phyloP scores from a whole-genome alignment of 2,113 vertebrate species.

The Psilopsiagon aymara region DNA sequence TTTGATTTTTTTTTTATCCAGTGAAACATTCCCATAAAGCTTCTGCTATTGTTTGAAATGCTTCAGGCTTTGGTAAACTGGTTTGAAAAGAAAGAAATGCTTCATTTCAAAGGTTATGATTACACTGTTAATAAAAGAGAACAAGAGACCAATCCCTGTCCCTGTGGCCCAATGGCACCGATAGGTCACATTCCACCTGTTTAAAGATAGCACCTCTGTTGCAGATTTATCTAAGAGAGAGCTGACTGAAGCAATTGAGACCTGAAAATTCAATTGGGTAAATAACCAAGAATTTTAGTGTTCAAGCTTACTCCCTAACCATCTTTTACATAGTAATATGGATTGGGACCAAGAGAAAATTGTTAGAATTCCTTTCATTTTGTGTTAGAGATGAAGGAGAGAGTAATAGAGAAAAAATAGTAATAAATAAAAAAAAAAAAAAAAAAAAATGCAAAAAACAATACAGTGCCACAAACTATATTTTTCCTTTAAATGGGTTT shows the following conservation, averaged over 20 bases:
- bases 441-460: no score
- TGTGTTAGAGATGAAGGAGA: neutral
- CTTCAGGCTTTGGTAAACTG: neutral
- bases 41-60: neutral
- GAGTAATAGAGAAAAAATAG: neutral
- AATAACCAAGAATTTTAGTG: neutral
- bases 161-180: neutral
- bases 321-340: neutral
- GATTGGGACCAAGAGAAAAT: neutral
- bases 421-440: neutral
- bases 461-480: neutral
- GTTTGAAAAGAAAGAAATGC: neutral
- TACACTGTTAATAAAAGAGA: neutral
- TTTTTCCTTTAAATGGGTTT: neutral
- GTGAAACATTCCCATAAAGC: neutral
- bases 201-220: neutral
- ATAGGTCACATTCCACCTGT: neutral
- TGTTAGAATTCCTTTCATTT: neutral
- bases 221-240: neutral
- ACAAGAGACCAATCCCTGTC: neutral
- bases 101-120: neutral
- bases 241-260: neutral
- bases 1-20: neutral
- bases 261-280: neutral
- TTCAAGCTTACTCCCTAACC: neutral